A percentile compares a stretch with the other conserved stretches of the same genome.
phyloP scores from a whole-genome alignment of 2,888 invertebrate species.

The Nesidiocoris tenuis region DNA sequence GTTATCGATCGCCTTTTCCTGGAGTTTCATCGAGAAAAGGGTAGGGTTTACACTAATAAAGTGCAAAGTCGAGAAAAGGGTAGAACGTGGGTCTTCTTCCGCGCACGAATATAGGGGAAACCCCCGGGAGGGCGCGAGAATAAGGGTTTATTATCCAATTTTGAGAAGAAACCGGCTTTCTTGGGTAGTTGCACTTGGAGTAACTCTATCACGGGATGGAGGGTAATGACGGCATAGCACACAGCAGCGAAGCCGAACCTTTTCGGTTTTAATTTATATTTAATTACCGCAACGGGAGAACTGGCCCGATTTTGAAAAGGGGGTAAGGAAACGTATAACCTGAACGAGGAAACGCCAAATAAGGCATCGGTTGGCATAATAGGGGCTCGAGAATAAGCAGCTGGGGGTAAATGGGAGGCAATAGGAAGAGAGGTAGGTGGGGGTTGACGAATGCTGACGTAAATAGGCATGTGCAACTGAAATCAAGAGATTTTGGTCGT shows the following conservation, averaged over 20 bases:
- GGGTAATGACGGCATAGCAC: not conserved
- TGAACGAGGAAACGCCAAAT: conserved; percentile 38
- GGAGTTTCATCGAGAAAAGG: conserved; percentile 33
- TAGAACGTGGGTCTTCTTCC: not conserved
- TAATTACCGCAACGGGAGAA: conserved; percentile 35
- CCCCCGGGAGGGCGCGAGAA: conserved; percentile 15
- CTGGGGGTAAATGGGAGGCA: conserved; percentile 31
- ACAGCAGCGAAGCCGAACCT: not conserved
- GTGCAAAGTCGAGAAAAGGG: conserved; percentile 42
- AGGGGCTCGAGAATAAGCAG: not conserved
- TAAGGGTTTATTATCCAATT: conserved; percentile 47
- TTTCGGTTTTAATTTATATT: conserved; percentile 39
- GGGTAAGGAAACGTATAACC: conserved; percentile 12
- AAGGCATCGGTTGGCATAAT: conserved; percentile 42
- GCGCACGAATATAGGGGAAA: conserved; percentile 11
- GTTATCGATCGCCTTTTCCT: conserved; percentile 34
- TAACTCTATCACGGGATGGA: not conserved
- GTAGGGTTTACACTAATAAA: conserved; percentile 44
- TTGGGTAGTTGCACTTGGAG: not conserved
- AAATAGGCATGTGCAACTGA: too few relatives aligned
- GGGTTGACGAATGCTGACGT: conserved; percentile 42
- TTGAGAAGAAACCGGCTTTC: conserved; percentile 22
- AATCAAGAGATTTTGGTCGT: too few relatives aligned
- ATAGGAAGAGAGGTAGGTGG: not conserved
- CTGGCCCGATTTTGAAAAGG: conserved; percentile 19